Evolutionary conservation across 2,888 invertebrate species (phyloP).

Genomic region (Pseudococcus viburni): DNA sequence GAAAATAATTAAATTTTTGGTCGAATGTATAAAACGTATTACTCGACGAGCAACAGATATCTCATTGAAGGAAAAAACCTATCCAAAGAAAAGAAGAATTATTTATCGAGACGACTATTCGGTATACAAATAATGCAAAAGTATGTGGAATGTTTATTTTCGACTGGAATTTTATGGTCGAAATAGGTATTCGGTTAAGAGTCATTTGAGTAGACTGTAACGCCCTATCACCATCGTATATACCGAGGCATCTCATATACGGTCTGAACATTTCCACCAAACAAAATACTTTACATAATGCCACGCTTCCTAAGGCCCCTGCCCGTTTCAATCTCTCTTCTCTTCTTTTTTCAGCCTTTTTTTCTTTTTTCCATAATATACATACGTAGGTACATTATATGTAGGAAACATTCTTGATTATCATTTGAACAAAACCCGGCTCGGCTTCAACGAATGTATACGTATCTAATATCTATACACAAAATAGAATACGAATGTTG

Average conservation of each 20-base stretch:
- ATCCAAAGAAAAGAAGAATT: neutral
- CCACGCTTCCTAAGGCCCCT: conserved; percentile 11
- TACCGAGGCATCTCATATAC: conserved; percentile 2
- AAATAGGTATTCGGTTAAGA: conserved; percentile 47
- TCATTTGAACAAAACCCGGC: conserved; percentile 33
- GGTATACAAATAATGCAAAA: conserved; percentile 39
- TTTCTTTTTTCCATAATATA: neutral
- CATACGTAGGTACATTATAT: conserved; percentile 2
- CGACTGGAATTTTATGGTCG: conserved; percentile 42
- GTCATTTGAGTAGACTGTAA: conserved; percentile 46
- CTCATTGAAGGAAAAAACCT: neutral
- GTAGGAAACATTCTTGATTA: conserved; percentile 30
- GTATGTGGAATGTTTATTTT: conserved; percentile 38
- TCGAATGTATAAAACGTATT: neutral
- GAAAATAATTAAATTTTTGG: neutral
- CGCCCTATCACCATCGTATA: conserved; percentile 32
- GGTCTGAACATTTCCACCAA: conserved; percentile 24
- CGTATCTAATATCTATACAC: neutral
- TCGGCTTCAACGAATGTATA: neutral
- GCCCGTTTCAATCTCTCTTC: neutral
- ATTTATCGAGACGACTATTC: conserved; percentile 37
- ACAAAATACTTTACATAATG: conserved; percentile 47
- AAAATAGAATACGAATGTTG: conserved; percentile 31
- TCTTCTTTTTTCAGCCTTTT: neutral
- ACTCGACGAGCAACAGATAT: neutral